Evolutionary conservation across 2,797 vertebrate genomes (phyloP), one percentile per base, ranked within the genome.

Genomic region (Pachyuromys duprasi): DNA sequence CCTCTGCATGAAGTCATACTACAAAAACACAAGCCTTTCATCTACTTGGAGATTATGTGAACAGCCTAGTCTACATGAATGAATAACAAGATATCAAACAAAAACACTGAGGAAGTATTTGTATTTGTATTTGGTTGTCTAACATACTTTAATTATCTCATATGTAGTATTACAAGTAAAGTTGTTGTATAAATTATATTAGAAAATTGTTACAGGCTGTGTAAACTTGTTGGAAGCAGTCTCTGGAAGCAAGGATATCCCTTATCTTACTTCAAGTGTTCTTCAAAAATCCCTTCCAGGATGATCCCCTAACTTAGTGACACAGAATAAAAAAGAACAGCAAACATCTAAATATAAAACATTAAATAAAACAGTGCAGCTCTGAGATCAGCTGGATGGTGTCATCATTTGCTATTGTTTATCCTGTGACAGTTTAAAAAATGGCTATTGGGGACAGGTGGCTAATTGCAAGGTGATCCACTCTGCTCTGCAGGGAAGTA

Each of bases 51-150:
- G 20, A 49, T 84, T 55, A 53, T 5, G 2, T 79, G 24, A 88
- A 94, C 89, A 39, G 1, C 39, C 33, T 13, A n/a, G 22, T 70
- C 42, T 42, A 39, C 1, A 75, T 7, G 2, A 87, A 65, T n/a
- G 5, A 76, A 62, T 79, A 79, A 91, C 49, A 95, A 95, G 93
- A 81, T 36, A 5, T 39, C 31, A 79, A 86, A 83, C 62, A 79
- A 60, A 90, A 96, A 90, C 75, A 80, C 24, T 36, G 26, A 91
- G 76, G 24, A 76, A 26, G 20, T 67, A 15, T 86, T 91, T 84
- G 5, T 67, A 15, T 86, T 91, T 84, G 5, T 72, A 84, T 95
- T 89, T 67, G 65, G 31, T 75, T 88, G 69, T 80, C 28, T 91
- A 49, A 65, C 24, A 75, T 72, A 93, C 72, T 90, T 4, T 5